Conservation (phyloP, 2,113 vertebrate species). For the Montifringilla adamsi region DNA sequence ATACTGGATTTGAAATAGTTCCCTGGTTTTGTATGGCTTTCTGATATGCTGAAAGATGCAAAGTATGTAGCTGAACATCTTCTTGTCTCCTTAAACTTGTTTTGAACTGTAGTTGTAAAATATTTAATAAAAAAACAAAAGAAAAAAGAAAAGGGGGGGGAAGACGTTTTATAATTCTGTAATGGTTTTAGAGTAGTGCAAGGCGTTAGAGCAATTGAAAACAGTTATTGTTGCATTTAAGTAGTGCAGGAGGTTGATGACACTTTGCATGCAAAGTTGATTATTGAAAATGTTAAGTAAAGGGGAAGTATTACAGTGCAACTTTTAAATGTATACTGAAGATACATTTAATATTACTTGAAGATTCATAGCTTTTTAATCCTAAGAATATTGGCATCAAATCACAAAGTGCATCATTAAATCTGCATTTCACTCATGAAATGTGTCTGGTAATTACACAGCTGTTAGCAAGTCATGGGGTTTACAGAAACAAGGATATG, state of each 20-base stretch:
- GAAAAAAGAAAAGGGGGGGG: fast-evolving
- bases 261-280: neutral
- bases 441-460: neutral
- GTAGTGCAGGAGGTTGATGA: neutral
- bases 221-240: neutral
- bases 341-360: neutral
- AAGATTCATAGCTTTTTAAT: neutral
- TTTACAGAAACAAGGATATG: neutral
- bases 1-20: neutral
- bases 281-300: neutral
- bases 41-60: neutral
- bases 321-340: neutral
- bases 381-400: neutral
- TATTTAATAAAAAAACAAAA: neutral
- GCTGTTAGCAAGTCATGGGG: neutral
- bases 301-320: neutral
- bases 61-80: neutral
- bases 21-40: neutral
- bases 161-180: neutral
- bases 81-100: neutral
- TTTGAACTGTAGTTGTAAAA: neutral
- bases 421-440: neutral
- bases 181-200: neutral
- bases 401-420: neutral
- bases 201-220: neutral